Evolutionary conservation across 2,113 vertebrate genomes (phyloP).

Genomic region (Corythornis vintsioides): DNA sequence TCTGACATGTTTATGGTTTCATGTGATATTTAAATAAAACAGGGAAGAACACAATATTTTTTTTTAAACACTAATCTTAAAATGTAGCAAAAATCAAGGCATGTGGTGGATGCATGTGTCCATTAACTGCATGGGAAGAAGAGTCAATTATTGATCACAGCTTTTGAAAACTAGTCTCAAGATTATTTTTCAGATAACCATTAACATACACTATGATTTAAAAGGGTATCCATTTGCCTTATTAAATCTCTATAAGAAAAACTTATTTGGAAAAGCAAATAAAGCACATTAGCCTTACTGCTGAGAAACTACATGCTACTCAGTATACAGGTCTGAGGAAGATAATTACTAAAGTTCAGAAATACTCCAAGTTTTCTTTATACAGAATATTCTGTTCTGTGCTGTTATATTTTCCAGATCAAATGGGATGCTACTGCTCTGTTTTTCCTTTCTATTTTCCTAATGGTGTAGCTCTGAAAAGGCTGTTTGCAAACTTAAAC

Average conservation of each 20-base stretch:
- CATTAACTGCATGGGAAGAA: neutral
- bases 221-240: neutral
- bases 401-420: neutral
- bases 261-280: neutral
- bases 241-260: neutral
- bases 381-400: neutral
- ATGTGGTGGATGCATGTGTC: neutral
- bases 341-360: neutral
- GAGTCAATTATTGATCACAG: neutral
- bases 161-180: neutral
- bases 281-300: neutral
- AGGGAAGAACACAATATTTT: slow-evolving; percentile 47
- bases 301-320: neutral
- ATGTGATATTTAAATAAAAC: slow-evolving; percentile 78
- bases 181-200: neutral
- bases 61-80: slow-evolving; percentile 12
- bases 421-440: neutral
- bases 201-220: neutral
- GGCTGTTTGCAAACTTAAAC: neutral
- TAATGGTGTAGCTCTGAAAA: neutral
- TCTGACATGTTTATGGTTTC: slow-evolving; percentile 76
- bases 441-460: neutral
- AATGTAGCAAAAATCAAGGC: neutral
- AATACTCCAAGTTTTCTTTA: neutral
- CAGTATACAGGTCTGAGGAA: neutral